phyloP scores from a whole-genome alignment of 2,797 vertebrate genomes.

The Acanthopagrus latus region DNA sequence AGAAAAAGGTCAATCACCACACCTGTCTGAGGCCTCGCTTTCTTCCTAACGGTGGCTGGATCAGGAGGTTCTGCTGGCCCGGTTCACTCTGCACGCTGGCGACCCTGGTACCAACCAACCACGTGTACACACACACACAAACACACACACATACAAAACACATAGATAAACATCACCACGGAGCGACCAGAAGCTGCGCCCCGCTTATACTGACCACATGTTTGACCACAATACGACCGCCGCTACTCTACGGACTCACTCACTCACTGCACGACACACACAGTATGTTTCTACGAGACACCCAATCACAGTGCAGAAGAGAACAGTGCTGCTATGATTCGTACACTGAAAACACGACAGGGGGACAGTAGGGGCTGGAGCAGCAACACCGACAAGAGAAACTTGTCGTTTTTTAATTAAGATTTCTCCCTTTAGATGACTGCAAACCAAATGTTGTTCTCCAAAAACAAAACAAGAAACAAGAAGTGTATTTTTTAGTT shows the following conservation, averaged over 20 bases:
- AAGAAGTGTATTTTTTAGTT: neutral
- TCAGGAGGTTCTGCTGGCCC: constrained; percentile 95
- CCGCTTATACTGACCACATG: constrained; percentile 3
- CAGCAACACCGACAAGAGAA: constrained; percentile 62
- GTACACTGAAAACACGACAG: constrained; percentile 78
- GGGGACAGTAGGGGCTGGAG: constrained; percentile 79
- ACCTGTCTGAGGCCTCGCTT: constrained; percentile 97
- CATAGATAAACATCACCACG: constrained; percentile 10
- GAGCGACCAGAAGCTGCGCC: constrained; percentile 7
- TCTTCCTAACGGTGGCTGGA: constrained; percentile 94
- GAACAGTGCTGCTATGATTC: constrained; percentile 72
- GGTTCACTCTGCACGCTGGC: constrained; percentile 98
- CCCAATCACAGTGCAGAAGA: constrained; percentile 66
- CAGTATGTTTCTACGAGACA: constrained; percentile 59
- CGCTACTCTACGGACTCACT: constrained; percentile 60
- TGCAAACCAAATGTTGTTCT: no score
- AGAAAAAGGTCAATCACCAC: neutral
- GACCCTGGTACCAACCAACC: constrained; percentile 87
- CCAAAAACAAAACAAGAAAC: neutral
- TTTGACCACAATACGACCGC: constrained; percentile 26
- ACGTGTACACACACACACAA: no score
- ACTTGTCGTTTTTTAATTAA: no score
- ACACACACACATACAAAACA: constrained; percentile 18
- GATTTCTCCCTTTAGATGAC: no score
- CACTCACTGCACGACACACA: constrained; percentile 62